Conservation (phyloP, 2,113 vertebrate genomes). For the Tylochromis polylepis region DNA sequence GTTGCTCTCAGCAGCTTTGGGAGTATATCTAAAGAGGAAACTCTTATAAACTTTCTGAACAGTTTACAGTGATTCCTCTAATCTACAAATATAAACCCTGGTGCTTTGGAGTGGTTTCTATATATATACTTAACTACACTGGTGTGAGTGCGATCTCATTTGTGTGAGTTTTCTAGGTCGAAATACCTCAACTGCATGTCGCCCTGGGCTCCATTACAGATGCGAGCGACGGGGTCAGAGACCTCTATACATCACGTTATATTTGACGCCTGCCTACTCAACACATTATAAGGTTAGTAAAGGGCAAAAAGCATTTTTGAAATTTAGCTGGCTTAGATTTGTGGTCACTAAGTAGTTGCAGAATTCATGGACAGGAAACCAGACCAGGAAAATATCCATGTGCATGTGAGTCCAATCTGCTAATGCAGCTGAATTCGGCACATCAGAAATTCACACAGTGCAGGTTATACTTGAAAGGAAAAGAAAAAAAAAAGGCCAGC, state of each 20-base stretch:
- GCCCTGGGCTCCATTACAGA: neutral
- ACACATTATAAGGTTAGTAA: neutral
- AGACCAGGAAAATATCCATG: neutral
- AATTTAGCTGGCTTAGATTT: neutral
- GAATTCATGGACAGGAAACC: neutral
- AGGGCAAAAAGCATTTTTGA: neutral
- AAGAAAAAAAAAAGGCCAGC: neutral
- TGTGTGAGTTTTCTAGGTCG: neutral
- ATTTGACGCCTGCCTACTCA: conserved; percentile 17
- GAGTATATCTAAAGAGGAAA: neutral
- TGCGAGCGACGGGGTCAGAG: neutral
- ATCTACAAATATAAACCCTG: neutral
- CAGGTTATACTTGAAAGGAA: neutral
- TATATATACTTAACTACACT: neutral
- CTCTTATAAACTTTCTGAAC: neutral
- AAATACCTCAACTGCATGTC: neutral
- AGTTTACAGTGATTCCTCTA: neutral
- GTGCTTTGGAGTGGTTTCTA: neutral
- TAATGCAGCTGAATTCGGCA: neutral
- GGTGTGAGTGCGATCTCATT: neutral
- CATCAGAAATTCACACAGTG: neutral
- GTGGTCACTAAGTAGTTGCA: neutral
- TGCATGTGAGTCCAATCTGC: neutral
- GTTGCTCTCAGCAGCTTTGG: neutral
- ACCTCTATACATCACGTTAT: conserved; percentile 6